Conservation (phyloP, 2,888 invertebrate species). For the Heliconius hortense region DNA sequence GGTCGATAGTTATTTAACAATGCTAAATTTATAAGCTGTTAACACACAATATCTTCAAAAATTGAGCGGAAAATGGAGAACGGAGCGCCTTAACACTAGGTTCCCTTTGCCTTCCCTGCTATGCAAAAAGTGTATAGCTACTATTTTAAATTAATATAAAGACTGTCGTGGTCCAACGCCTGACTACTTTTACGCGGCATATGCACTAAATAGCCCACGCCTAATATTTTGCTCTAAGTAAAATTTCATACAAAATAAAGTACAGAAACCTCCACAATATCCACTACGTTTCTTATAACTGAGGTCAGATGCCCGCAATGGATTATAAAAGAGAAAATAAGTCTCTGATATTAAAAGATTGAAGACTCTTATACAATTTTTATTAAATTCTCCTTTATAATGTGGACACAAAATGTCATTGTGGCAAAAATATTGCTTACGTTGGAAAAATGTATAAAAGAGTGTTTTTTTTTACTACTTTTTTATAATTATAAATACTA, state of each 20-base stretch:
- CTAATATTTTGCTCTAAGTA: not conserved
- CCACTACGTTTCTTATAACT: slow-evolving; percentile 5
- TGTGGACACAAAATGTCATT: slow-evolving; percentile 7
- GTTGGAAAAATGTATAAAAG: not conserved
- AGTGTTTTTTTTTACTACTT: too few species aligned
- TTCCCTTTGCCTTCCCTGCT: too few species aligned
- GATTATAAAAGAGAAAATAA: slow-evolving; percentile 15
- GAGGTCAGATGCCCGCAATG: slow-evolving; percentile 22
- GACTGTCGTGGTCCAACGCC: not conserved
- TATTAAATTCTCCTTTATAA: slow-evolving; percentile 18
- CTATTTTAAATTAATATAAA: not conserved
- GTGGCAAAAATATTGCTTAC: not conserved
- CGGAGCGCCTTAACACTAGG: too few species aligned
- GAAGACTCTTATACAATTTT: slow-evolving; percentile 11
- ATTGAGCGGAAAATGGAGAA: too few species aligned
- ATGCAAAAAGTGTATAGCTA: too few species aligned
- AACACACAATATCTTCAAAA: too few species aligned
- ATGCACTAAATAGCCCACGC: not conserved
- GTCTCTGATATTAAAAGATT: slow-evolving; percentile 21
- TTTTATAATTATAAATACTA: too few species aligned
- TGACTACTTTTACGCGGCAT: not conserved
- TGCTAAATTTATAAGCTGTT: not conserved
- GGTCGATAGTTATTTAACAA: not conserved
- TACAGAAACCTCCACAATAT: slow-evolving; percentile 9
- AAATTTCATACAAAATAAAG: slow-evolving; percentile 9